Conservation (phyloP, 2,113 vertebrate genomes). For the Elephas maximus region DNA sequence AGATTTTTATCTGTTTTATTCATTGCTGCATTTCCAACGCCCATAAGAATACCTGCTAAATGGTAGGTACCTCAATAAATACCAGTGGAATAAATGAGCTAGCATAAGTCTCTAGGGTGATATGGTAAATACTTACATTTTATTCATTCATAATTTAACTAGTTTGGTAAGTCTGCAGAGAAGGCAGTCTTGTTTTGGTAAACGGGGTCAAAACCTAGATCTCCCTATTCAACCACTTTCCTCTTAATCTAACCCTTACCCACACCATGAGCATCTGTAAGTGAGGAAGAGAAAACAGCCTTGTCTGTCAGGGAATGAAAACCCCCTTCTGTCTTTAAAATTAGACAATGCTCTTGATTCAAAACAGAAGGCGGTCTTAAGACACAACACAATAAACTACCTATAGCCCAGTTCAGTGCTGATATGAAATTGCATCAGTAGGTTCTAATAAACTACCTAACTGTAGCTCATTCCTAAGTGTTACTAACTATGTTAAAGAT, state of each 20-base stretch:
- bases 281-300: constrained; percentile 10
- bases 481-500: neutral
- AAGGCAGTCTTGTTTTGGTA: neutral
- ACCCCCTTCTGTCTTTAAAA: neutral
- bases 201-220: constrained; percentile 23
- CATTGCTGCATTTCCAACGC: neutral
- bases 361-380: neutral
- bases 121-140: constrained; percentile 24
- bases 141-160: constrained; percentile 46
- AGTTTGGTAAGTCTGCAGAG: neutral
- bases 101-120: neutral
- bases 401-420: neutral
- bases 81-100: neutral
- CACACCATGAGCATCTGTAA: neutral
- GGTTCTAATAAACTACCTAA: neutral
- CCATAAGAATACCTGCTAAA: neutral
- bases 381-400: neutral
- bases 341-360: neutral
- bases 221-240: neutral
- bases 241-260: neutral
- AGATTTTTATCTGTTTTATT: neutral
- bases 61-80: neutral
- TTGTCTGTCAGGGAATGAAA: constrained; percentile 32
- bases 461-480: neutral
- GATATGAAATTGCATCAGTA: neutral